A percentile compares a stretch with the other conserved stretches of the same genome.
Evolutionary conservation across 1,140 invertebrate species (phyloP).

Genomic region (Drosophila ambigua): DNA sequence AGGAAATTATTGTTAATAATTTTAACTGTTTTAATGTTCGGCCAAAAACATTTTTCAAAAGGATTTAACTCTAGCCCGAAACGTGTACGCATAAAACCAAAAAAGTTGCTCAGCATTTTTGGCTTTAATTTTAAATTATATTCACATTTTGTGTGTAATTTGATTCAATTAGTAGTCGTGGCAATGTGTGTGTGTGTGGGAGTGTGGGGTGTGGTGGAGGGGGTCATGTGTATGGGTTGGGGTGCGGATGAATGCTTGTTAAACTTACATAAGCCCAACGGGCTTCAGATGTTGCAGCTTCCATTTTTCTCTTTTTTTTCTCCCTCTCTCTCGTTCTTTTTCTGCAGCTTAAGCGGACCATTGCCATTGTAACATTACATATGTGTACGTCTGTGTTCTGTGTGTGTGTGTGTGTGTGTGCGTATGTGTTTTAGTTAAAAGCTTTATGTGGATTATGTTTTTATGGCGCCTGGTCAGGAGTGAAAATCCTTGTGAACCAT

Average conservation of each 20-base stretch:
- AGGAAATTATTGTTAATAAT: too few species aligned
- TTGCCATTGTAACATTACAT: constrained; percentile 16
- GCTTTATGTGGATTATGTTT: constrained; percentile 42
- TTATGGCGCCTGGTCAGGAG: constrained; percentile 28
- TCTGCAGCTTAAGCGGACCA: background rate
- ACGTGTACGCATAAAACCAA: too few species aligned
- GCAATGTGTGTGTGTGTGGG: background rate
- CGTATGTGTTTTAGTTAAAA: constrained; percentile 14
- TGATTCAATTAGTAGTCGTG: background rate
- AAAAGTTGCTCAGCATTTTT: too few species aligned
- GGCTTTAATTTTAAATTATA: too few species aligned
- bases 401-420: too few species aligned
- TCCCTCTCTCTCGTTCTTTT: background rate
- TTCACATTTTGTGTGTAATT: background rate
- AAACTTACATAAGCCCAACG: constrained; percentile 22
- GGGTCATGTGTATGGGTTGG: background rate
- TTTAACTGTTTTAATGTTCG: too few species aligned
- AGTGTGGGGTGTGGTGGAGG: background rate
- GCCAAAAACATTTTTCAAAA: too few species aligned
- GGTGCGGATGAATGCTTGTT: constrained; percentile 1
- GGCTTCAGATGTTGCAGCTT: background rate
- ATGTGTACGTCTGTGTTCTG: too few species aligned
- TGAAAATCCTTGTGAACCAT: constrained; percentile 13
- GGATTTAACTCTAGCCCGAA: too few species aligned
- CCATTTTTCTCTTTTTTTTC: too few species aligned